A percentile compares a stretch with the other conserved stretches of the same genome.
Evolutionary conservation across 2,113 vertebrate species (phyloP).

Genomic region (Sinocyclocheilus grahami): DNA sequence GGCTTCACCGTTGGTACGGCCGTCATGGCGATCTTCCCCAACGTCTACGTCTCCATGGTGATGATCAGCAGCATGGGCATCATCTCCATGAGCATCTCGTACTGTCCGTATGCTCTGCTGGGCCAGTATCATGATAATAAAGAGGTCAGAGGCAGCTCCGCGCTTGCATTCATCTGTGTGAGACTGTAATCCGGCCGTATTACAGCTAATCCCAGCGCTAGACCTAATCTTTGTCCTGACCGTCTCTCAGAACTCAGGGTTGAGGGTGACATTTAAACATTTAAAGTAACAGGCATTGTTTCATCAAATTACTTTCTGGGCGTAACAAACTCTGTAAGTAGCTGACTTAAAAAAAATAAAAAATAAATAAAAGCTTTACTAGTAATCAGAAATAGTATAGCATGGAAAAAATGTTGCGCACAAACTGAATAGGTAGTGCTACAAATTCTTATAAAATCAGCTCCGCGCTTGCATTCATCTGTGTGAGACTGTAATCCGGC

Average conservation of each 20-base stretch:
- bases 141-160: conserved; percentile 74
- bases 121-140: conserved; percentile 97
- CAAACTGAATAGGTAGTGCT: no score
- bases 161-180: neutral
- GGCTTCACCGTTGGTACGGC: conserved; percentile 90
- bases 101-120: conserved; percentile 94
- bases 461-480: neutral
- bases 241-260: neutral
- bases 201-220: neutral
- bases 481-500: neutral
- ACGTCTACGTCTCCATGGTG: conserved; percentile 93
- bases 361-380: neutral
- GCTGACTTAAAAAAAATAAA: neutral
- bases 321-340: neutral
- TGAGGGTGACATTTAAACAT: neutral
- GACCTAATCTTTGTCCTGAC: neutral
- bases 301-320: neutral
- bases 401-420: no score
- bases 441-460: no score
- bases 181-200: neutral
- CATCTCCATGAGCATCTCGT: conserved; percentile 98
- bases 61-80: conserved; percentile 98
- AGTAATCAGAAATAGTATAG: no score
- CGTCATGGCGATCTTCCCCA: conserved; percentile 94
- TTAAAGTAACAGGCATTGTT: neutral